Evolutionary conservation across 2,113 vertebrate species (phyloP), one percentile per base, ranked within the genome.

Genomic region (Sylvilagus bachmani): DNA sequence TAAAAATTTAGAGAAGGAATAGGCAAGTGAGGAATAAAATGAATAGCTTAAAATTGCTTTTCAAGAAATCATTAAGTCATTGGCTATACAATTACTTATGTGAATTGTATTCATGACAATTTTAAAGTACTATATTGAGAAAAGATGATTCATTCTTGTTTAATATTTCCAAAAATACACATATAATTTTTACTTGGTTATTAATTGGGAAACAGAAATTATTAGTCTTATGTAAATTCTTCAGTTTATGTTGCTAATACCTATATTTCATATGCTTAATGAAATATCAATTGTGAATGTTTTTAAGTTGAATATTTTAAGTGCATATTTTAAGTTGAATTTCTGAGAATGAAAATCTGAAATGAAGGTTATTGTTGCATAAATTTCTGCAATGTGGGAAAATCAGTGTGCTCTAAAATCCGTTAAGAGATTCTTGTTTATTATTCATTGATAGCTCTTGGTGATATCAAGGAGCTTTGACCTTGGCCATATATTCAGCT

Each of bases 141-240:
- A 31, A 61, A 79, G 10, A 24, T n/a, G 10, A 11, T 53, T 83
- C 3, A 38, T 27, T 77, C 66, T 74, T 6, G 1, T 44, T 84
- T 90, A 55, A 31, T 25, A 10, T 61, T 61, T n/a, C 51, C 6
- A 55, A 75, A 51, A 81, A 29, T n/a, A 69, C 27, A 70, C 3
- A 5, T 25, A 38, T 70, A 51, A 3, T 27, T 64, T 88, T 83
- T 91, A 49, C 36, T 38, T 10, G 14, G 49, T 87, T 87, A 61
- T 85, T 69, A 79, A 44, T 82, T 90, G 25, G 21, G 16, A 84
- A 81, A 74, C 36, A 85, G 55, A 84, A 86, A 94, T 31, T 66
- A 79, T 74, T 64, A 16, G 16, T 73, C 4, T 77, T 69, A 69
- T 17, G 16, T 75, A 22, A 88, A 66, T n/a, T 55, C 2, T 84